phyloP scores from a whole-genome alignment of 2,888 invertebrate genomes.

The Mesoligia furuncula region DNA sequence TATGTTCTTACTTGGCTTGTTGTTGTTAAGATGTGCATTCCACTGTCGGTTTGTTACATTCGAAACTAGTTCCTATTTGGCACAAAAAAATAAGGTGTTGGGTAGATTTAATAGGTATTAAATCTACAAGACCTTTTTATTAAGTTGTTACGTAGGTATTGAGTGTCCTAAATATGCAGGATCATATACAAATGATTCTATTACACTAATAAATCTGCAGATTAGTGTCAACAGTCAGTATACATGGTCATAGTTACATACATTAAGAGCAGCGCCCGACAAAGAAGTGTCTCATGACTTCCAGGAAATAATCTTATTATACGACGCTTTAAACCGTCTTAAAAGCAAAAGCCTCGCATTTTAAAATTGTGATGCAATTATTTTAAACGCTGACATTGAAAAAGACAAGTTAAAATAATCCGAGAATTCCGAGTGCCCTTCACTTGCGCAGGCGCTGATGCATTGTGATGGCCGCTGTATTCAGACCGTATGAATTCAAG shows the following conservation, averaged over 20 bases:
- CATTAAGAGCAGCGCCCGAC: conserved; percentile 68
- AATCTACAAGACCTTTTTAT: conserved; percentile 28
- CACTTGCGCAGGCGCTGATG: conserved; percentile 86
- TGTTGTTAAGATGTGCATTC: conserved; percentile 16
- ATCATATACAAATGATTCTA: conserved; percentile 28
- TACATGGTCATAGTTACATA: conserved; percentile 49
- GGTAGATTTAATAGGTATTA: neutral
- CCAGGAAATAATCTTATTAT: conserved; percentile 88
- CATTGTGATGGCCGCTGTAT: conserved; percentile 88
- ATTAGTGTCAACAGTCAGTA: conserved; percentile 45
- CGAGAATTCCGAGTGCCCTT: conserved; percentile 89
- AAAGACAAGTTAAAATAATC: conserved; percentile 90
- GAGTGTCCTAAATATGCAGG: conserved; percentile 7
- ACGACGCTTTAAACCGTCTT: conserved; percentile 85
- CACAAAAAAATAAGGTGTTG: conserved; percentile 1
- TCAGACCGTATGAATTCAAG: conserved; percentile 85
- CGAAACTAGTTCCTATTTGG: conserved; percentile 13
- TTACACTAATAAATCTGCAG: conserved; percentile 49
- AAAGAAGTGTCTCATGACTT: conserved; percentile 84
- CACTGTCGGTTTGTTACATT: conserved; percentile 8
- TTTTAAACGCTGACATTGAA: conserved; percentile 91
- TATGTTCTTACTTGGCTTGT: conserved; percentile 5
- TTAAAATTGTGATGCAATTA: conserved; percentile 91
- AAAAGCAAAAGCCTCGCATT: conserved; percentile 88
- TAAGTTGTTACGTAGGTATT: conserved; percentile 3